Conservation (phyloP, 2,797 vertebrate species). For the Merluccius polli region DNA sequence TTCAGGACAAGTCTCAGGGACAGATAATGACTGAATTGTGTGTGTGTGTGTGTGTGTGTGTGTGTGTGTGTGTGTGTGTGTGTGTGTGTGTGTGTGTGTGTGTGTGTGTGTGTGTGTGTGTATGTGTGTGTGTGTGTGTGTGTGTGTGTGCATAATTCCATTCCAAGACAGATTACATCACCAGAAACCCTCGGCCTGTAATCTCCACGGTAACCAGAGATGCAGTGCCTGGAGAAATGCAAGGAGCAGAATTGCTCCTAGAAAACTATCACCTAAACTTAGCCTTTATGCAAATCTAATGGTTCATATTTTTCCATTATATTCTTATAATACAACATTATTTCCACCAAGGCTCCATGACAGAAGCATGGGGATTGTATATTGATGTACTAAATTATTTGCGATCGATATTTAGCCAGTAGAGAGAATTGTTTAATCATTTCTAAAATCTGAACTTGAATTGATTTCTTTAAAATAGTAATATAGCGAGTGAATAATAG, state of each 20-base stretch:
- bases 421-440: background rate
- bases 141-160: constrained; percentile 12
- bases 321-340: background rate
- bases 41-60: constrained; percentile 14
- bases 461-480: background rate
- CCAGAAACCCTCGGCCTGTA: constrained; percentile 7
- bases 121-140: constrained; percentile 9
- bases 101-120: constrained; percentile 12
- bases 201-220: constrained; percentile 29
- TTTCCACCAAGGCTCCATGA: background rate
- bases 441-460: background rate
- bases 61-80: constrained; percentile 12
- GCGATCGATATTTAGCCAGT: background rate
- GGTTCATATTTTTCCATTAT: too few relatives aligned
- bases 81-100: constrained; percentile 8
- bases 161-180: constrained; percentile 31
- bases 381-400: background rate
- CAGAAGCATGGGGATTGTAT: background rate
- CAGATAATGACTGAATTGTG: constrained; percentile 8
- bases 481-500: background rate
- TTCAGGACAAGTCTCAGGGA: constrained; percentile 10
- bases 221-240: constrained; percentile 9
- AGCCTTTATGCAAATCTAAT: background rate
- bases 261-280: background rate
- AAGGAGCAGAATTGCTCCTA: background rate